Percentiles rank a stretch among this genome's conserved stretches.
These are phyloP conservation scores for Channallabes apus DNA, from an alignment of 2,797 vertebrate species.

Conservation along the genomic window DNA sequence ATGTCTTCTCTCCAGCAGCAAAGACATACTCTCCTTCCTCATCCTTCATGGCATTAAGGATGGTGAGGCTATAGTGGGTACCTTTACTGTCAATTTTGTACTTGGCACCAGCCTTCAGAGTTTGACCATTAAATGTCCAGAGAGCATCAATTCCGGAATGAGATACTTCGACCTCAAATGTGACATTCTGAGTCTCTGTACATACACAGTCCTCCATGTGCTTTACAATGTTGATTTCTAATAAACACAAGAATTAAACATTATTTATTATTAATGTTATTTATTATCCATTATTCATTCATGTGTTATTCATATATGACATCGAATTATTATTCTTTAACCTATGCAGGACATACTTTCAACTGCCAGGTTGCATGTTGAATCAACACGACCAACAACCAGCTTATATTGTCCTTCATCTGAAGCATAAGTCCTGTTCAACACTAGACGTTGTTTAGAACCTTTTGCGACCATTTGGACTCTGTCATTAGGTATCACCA, in stretches of 20 bases:
- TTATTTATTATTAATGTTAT: neutral
- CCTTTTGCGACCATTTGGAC: conserved; percentile 91
- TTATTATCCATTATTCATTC: neutral
- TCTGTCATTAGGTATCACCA: conserved; percentile 81
- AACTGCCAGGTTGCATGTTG: conserved; percentile 86
- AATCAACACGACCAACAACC: conserved; percentile 89
- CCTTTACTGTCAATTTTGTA: conserved; percentile 87
- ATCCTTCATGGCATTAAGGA: conserved; percentile 94
- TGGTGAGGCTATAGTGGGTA: conserved; percentile 83
- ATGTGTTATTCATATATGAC: conserved; percentile 6
- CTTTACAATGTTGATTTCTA: conserved; percentile 90
- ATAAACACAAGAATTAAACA: conserved; percentile 44
- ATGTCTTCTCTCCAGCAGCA: conserved; percentile 91
- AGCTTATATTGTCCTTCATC: conserved; percentile 89
- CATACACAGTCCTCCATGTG: conserved; percentile 89
- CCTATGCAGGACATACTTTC: conserved; percentile 76
- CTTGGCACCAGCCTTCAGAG: conserved; percentile 84
- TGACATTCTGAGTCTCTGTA: conserved; percentile 95
- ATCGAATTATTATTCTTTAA: neutral
- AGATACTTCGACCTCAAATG: conserved; percentile 88
- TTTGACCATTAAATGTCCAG: conserved; percentile 89
- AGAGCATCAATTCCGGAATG: conserved; percentile 88
- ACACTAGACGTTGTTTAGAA: conserved; percentile 89
- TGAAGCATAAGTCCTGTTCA: conserved; percentile 84
- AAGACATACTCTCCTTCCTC: conserved; percentile 93